Base-by-base conservation (phyloP, 2,113 vertebrate genomes). In the Camelus bactrianus region DNA sequence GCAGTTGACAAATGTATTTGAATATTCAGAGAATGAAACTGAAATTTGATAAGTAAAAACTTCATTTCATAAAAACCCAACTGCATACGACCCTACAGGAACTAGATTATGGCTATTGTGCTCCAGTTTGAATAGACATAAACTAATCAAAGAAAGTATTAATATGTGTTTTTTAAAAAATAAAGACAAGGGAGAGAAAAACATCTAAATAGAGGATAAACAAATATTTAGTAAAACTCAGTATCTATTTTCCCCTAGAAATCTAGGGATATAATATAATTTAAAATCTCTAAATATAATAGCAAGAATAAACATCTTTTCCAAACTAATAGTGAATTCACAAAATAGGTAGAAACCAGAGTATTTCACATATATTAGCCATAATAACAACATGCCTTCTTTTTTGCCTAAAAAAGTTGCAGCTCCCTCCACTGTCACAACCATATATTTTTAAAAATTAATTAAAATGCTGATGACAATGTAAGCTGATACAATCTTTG, bases 1-100 rank as follows among this genome's bases (percentile, higher is more conserved):
- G 83, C 79, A 95, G 95, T 92, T 95, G 89, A 96, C 97, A 98
- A 97, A 96, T 97, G 97, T 97, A 97, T 96, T 94, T 97, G 97
- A 98, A 97, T 98, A 98, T 97, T 97, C 97, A 98, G 96, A 97
- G 96, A 97, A 98, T 83, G 91, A 96, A 94, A 50, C 92, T 96
- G 92, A 97, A 97, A 97, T 97, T 83, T 95, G 79, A 95, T 95
- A 96, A 98, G 93, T 50, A 97, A 91, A 92, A 95, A 89, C 72
- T 73, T 84, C 46, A 69, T 95, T 92, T 95, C 72, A 26, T 89
- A 93, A 91, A 65, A 96, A 83, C 62, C 91, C 86, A 96, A 96
- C 89, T 76, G 54, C 94, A 94, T 8, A 84, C 76, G 96, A 95
- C 87, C 92, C 75, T 87, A 91, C 42, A 95, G 65, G 28, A 96